Percentiles rank a stretch among this genome's conserved stretches.
These are phyloP conservation scores for Temnothorax longispinosus DNA, from an alignment of 1,140 invertebrate species.

Conservation along the genomic window DNA sequence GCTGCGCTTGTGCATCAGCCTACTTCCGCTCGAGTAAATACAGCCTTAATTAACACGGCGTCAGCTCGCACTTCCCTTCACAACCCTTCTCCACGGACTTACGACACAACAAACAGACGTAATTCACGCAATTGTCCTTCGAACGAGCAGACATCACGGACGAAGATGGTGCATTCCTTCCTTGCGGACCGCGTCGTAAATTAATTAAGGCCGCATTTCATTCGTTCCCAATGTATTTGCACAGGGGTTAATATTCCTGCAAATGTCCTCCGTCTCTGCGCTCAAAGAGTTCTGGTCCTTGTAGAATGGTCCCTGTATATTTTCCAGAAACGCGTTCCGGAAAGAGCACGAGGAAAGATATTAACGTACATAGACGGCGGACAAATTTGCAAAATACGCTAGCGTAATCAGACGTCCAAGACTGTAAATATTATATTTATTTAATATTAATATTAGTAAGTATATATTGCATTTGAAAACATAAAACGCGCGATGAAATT, in stretches of 20 bases:
- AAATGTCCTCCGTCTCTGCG: constrained; percentile 1
- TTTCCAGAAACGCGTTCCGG: not conserved
- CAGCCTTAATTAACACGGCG: constrained; percentile 79
- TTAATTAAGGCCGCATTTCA: constrained; percentile 58
- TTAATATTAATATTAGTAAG: not conserved
- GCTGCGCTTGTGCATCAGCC: constrained; percentile 67
- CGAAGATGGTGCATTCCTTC: constrained; percentile 56
- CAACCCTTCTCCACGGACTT: constrained; percentile 65
- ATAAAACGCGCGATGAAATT: no score
- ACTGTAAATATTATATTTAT: not conserved
- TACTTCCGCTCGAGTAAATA: constrained; percentile 78
- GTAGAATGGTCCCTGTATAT: not conserved
- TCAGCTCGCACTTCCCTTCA: constrained; percentile 70
- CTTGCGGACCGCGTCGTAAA: constrained; percentile 53
- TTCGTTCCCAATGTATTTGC: constrained; percentile 54
- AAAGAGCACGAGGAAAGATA: constrained; percentile 27
- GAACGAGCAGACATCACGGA: constrained; percentile 53
- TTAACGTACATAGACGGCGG: not conserved
- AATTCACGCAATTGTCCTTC: constrained; percentile 74
- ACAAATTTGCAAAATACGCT: constrained; percentile 28
- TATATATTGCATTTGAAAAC: not conserved
- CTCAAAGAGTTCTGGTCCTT: constrained; percentile 49
- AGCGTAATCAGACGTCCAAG: not conserved
- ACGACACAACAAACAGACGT: constrained; percentile 77
- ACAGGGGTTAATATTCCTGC: constrained; percentile 44